These are phyloP conservation scores for Odontesthes bonariensis DNA, from an alignment of 2,113 vertebrate species.

Conservation along the genomic window DNA sequence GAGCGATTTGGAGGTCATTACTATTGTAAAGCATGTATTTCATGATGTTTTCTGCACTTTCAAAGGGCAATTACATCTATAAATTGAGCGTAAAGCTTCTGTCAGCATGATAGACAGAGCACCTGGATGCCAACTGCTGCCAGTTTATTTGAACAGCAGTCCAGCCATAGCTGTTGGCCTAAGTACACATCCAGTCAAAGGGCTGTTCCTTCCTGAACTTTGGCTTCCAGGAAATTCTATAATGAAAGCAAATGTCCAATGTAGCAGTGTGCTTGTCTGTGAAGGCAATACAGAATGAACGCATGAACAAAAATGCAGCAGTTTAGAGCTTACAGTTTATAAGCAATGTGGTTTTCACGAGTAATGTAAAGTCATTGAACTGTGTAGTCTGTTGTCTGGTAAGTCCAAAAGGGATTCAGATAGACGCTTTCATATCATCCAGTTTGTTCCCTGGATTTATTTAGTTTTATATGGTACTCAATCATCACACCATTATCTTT, in stretches of 20 bases:
- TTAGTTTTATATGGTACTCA: too few species aligned
- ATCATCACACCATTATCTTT: too few species aligned
- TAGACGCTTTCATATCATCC: too few species aligned
- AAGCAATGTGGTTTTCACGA: neutral
- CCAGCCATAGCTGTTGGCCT: neutral
- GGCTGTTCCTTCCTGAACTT: constrained; percentile 33
- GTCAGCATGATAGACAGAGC: constrained; percentile 38
- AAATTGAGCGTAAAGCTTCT: constrained; percentile 40
- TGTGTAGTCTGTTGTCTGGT: neutral
- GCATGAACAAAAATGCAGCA: constrained; percentile 21
- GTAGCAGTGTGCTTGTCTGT: constrained; percentile 13
- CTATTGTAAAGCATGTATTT: constrained; percentile 24
- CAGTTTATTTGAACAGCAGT: constrained; percentile 65
- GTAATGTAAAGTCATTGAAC: neutral
- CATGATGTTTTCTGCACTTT: constrained; percentile 12
- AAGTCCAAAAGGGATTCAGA: too few species aligned
- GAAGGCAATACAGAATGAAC: neutral
- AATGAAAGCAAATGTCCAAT: constrained; percentile 33
- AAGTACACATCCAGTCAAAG: constrained; percentile 50
- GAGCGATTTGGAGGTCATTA: constrained; percentile 26
- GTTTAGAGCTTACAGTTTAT: neutral
- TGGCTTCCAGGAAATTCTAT: constrained; percentile 55
- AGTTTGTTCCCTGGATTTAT: too few species aligned
- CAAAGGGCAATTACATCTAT: constrained; percentile 7
- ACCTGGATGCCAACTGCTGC: constrained; percentile 60